phyloP scores from a whole-genome alignment of 2,888 invertebrate genomes.

The Watsonalla cultraria region DNA sequence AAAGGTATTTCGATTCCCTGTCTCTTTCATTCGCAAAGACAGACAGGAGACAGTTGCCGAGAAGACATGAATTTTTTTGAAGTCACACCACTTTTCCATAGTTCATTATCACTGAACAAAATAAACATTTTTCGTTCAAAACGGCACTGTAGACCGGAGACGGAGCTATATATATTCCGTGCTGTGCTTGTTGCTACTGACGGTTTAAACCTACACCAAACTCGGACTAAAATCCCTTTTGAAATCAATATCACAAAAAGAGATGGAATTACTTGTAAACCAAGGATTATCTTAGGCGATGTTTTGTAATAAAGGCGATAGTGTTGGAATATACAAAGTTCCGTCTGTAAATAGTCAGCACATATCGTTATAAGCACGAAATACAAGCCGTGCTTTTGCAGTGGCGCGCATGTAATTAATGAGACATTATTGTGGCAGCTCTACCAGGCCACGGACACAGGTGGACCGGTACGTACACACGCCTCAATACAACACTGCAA shows the following conservation, averaged over 20 bases:
- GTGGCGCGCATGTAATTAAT: slow-evolving; percentile 65
- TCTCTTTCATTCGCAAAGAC: neutral
- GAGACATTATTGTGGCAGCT: slow-evolving; percentile 72
- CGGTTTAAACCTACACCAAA: neutral
- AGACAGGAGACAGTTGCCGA: too few species aligned
- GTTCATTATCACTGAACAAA: slow-evolving; percentile 4
- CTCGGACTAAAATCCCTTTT: too few species aligned
- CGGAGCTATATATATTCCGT: neutral
- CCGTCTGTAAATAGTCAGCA: slow-evolving; percentile 1
- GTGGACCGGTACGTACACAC: slow-evolving; percentile 68
- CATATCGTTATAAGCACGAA: slow-evolving; percentile 11
- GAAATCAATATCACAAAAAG: too few species aligned
- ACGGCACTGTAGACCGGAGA: neutral
- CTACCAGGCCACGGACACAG: slow-evolving; percentile 74
- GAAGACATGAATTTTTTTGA: neutral
- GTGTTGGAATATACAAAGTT: neutral
- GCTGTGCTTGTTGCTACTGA: too few species aligned
- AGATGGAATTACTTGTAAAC: too few species aligned
- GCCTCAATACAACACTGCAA: slow-evolving; percentile 17
- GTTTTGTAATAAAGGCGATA: too few species aligned
- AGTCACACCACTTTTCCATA: neutral
- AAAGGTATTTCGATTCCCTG: neutral
- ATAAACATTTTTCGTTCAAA: neutral
- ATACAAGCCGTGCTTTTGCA: slow-evolving; percentile 21
- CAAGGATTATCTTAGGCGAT: too few species aligned